These are phyloP conservation scores for Gymnoscopelus microlampas DNA, from an alignment of 2,797 vertebrate genomes.

Conservation along the genomic window DNA sequence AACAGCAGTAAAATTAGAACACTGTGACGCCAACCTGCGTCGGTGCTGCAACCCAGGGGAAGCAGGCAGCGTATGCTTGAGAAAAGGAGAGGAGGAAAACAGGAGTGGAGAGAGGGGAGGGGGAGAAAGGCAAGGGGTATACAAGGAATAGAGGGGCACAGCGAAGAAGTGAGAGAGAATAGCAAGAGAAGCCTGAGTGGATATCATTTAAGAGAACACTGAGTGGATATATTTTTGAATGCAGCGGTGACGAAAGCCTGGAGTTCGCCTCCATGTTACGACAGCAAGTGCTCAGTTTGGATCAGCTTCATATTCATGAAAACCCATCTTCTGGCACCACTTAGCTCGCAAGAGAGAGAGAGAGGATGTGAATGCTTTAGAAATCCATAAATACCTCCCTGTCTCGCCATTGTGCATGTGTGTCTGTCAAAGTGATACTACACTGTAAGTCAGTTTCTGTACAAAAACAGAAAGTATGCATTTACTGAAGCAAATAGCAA, in stretches of 20 bases:
- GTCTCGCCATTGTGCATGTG: not conserved
- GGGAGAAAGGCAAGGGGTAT: slow-evolving; percentile 30
- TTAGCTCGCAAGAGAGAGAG: slow-evolving; percentile 15
- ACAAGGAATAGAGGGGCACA: not conserved
- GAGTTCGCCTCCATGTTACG: slow-evolving; percentile 42
- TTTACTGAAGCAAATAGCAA: slow-evolving; percentile 5
- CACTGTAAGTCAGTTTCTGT: slow-evolving; percentile 1
- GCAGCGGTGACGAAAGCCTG: slow-evolving; percentile 59
- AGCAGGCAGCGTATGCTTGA: slow-evolving; percentile 68
- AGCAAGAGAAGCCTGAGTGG: slow-evolving; percentile 59
- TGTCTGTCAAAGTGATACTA: slow-evolving; percentile 11
- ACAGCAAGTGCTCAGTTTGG: slow-evolving; percentile 39
- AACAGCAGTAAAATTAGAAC: slow-evolving; percentile 96
- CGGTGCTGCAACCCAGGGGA: slow-evolving; percentile 90
- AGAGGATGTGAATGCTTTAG: slow-evolving; percentile 25
- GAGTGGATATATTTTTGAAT: slow-evolving; percentile 59
- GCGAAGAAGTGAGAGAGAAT: slow-evolving; percentile 19
- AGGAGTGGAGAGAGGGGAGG: slow-evolving; percentile 18
- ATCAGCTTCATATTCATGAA: slow-evolving; percentile 30
- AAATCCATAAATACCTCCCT: slow-evolving; percentile 22
- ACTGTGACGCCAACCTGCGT: slow-evolving; percentile 93
- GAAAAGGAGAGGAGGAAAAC: slow-evolving; percentile 47
- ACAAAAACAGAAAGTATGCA: slow-evolving; percentile 4
- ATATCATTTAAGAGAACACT: slow-evolving; percentile 52
- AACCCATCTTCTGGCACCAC: slow-evolving; percentile 27